Conservation (phyloP, 2,797 vertebrate species). For the Eulemur coronatus region DNA sequence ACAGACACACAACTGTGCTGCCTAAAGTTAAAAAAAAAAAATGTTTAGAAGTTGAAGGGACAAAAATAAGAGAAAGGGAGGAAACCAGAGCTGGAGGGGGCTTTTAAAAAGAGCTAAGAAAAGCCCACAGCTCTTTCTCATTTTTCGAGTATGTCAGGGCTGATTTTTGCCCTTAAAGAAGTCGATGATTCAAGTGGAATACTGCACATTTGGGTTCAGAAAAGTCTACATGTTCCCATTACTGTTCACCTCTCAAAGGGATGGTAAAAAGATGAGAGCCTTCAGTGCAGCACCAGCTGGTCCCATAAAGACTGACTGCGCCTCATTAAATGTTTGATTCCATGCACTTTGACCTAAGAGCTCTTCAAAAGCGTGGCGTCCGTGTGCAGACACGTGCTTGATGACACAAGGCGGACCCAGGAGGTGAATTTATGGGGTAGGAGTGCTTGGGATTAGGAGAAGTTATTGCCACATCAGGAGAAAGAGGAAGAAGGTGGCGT, state of each 20-base stretch:
- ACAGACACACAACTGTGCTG: not conserved
- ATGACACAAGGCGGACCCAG: not conserved
- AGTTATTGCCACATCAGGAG: slow-evolving; percentile 18
- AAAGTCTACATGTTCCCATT: slow-evolving; percentile 62
- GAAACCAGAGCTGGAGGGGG: not conserved
- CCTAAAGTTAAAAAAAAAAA: slow-evolving; percentile 1
- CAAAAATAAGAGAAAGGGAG: not conserved
- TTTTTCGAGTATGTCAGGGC: slow-evolving; percentile 50
- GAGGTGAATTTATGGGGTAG: slow-evolving; percentile 12
- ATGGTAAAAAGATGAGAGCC: slow-evolving; percentile 76
- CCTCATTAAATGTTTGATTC: slow-evolving; percentile 78
- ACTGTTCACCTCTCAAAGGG: slow-evolving; percentile 70
- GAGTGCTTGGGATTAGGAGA: slow-evolving; percentile 10
- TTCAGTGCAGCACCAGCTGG: slow-evolving; percentile 62
- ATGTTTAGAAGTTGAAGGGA: not conserved
- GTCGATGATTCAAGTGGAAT: slow-evolving; percentile 59
- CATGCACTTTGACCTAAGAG: slow-evolving; percentile 43
- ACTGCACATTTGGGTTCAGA: not conserved
- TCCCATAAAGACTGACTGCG: slow-evolving; percentile 78
- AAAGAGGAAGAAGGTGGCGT: not conserved
- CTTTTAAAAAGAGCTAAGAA: not conserved
- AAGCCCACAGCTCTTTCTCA: not conserved
- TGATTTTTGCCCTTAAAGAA: slow-evolving; percentile 42
- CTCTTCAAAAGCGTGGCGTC: slow-evolving; percentile 26
- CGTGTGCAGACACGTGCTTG: slow-evolving; percentile 53